Percentiles rank a stretch among this genome's conserved stretches.
Evolutionary conservation across 2,888 invertebrate species (phyloP).

Genomic region (Glyphotaelius pellucidus): DNA sequence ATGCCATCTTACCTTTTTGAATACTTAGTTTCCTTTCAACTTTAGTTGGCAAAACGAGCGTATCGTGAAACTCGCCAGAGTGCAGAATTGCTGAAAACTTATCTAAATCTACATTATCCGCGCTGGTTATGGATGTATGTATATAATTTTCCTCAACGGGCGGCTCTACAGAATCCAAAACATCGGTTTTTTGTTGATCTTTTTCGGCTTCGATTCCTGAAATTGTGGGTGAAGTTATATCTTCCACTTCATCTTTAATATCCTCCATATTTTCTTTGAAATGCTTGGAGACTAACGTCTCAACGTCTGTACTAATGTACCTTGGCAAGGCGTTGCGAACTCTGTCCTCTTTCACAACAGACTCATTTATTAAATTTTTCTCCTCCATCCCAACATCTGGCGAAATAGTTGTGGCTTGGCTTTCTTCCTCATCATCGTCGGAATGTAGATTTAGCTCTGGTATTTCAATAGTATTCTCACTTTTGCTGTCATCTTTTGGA

Average conservation of each 20-base stretch:
- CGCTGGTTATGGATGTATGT: not conserved
- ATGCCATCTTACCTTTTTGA: slow-evolving; percentile 61
- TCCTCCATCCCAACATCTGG: not conserved
- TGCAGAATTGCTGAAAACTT: slow-evolving; percentile 53
- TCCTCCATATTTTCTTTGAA: slow-evolving; percentile 37
- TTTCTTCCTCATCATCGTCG: slow-evolving; percentile 35
- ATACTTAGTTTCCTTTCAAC: slow-evolving; percentile 53
- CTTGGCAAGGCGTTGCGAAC: slow-evolving; percentile 37
- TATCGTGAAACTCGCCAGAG: slow-evolving; percentile 64
- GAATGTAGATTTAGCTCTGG: slow-evolving; percentile 34
- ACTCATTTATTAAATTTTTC: slow-evolving; percentile 8
- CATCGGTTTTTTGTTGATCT: slow-evolving; percentile 22
- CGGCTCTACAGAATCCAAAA: not conserved
- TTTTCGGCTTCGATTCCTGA: slow-evolving; percentile 16
- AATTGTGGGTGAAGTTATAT: not conserved
- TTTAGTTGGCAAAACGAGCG: slow-evolving; percentile 63
- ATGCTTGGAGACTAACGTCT: slow-evolving; percentile 52
- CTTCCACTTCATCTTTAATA: slow-evolving; percentile 5
- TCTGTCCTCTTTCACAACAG: slow-evolving; percentile 23
- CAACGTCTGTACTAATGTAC: slow-evolving; percentile 50
- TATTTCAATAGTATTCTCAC: slow-evolving; percentile 4
- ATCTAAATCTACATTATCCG: slow-evolving; percentile 9
- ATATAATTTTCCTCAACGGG: not conserved
- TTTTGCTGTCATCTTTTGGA: slow-evolving; percentile 12
- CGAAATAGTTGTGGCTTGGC: not conserved